Percentiles rank a stretch among this genome's conserved stretches.
phyloP scores from a whole-genome alignment of 2,797 vertebrate genomes.

The Sebastes minor region DNA sequence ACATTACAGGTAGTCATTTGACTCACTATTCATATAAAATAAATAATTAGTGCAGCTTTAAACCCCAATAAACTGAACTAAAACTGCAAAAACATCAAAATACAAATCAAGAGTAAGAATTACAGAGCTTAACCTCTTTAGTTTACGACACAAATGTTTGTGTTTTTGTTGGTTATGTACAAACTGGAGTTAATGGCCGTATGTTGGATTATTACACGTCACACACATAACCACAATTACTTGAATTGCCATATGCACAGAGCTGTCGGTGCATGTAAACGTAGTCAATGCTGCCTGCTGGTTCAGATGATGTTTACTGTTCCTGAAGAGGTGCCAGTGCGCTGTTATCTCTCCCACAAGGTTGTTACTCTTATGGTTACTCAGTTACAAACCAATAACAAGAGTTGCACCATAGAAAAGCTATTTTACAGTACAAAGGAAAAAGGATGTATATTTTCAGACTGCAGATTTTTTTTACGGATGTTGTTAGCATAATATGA shows the following conservation, averaged over 20 bases:
- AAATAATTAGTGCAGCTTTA: background rate
- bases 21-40: background rate
- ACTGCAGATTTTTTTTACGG: slow-evolving; percentile 81
- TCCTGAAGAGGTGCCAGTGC: slow-evolving; percentile 45
- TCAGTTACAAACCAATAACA: slow-evolving; percentile 70
- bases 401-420: slow-evolving; percentile 75
- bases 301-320: slow-evolving; percentile 51
- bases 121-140: background rate
- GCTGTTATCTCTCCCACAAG: slow-evolving; percentile 54
- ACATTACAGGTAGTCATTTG: background rate
- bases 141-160: background rate
- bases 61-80: background rate
- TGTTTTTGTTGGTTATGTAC: background rate
- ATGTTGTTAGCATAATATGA: slow-evolving; percentile 75
- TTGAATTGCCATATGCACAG: slow-evolving; percentile 17
- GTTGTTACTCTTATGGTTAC: slow-evolving; percentile 68
- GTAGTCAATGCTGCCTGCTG: slow-evolving; percentile 24
- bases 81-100: background rate
- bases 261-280: slow-evolving; percentile 49
- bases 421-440: slow-evolving; percentile 83
- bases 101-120: background rate
- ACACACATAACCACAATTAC: slow-evolving; percentile 12
- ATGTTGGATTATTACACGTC: background rate
- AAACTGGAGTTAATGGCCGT: background rate
- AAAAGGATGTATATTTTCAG: slow-evolving; percentile 86